Conservation (phyloP, 2,888 invertebrate species). For the Gisinianus flammeolus region DNA sequence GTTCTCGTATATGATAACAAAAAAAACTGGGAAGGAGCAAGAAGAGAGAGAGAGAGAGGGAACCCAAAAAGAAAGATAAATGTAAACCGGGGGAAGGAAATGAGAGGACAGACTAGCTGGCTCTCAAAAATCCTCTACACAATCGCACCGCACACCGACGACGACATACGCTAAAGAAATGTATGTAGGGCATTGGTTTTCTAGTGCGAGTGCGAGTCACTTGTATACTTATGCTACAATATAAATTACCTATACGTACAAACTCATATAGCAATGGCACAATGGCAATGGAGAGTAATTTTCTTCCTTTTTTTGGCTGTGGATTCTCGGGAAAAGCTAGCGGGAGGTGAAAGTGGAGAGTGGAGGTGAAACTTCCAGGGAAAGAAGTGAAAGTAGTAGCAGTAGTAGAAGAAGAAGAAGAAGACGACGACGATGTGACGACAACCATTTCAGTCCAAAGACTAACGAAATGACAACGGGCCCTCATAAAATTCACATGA, state of each 20-base stretch:
- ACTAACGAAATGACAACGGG: background rate
- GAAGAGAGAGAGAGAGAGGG: no score
- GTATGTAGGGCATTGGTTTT: no score
- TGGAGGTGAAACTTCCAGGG: background rate
- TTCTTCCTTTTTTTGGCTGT: background rate
- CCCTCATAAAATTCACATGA: background rate
- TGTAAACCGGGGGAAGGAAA: no score
- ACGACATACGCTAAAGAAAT: no score
- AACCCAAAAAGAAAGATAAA: no score
- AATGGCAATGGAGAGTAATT: background rate
- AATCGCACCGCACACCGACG: no score
- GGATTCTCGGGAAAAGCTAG: constrained; percentile 5
- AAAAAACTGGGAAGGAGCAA: no score
- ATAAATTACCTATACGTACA: background rate
- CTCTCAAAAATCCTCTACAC: no score
- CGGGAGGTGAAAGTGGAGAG: constrained; percentile 3
- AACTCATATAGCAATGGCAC: background rate
- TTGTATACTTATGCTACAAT: background rate
- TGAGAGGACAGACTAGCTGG: no score
- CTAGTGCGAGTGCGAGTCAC: background rate
- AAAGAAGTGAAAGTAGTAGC: background rate
- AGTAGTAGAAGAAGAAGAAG: no score
- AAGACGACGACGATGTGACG: no score
- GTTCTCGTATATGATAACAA: no score
- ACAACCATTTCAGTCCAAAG: background rate